Evolutionary conservation across 2,888 invertebrate genomes (phyloP).

Genomic region (Caenorhabditis becei): DNA sequence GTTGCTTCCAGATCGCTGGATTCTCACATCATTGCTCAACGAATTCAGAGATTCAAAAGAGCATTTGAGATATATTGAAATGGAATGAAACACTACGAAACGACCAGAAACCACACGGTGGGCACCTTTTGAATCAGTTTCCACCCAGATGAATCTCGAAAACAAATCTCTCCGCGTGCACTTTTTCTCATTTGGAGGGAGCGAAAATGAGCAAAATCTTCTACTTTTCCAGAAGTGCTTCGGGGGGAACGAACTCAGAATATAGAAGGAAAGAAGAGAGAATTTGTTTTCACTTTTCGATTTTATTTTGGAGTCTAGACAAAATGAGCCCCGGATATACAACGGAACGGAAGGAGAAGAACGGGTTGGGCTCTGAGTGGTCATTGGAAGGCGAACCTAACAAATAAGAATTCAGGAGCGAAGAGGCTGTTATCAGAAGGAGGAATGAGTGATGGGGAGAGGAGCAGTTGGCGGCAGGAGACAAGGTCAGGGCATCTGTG

Average conservation of each 20-base stretch:
- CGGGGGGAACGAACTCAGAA: not conserved
- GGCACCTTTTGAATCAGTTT: slow-evolving; percentile 48
- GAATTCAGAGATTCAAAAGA: slow-evolving; percentile 20
- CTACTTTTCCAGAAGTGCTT: too few species aligned
- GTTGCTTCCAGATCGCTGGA: slow-evolving; percentile 38
- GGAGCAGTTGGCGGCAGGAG: not conserved
- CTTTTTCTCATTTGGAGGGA: slow-evolving; percentile 5
- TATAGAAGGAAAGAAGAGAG: not conserved
- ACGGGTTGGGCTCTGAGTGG: not conserved
- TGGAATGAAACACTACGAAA: slow-evolving; percentile 8
- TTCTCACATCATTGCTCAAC: slow-evolving; percentile 32
- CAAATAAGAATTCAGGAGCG: not conserved
- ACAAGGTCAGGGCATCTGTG: not conserved
- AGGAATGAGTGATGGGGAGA: not conserved
- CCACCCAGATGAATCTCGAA: slow-evolving; percentile 47
- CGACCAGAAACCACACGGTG: not conserved
- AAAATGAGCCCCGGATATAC: not conserved
- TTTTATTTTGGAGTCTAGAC: slow-evolving; percentile 3
- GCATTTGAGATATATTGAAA: not conserved
- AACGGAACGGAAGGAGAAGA: not conserved
- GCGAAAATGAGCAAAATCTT: slow-evolving; percentile 1
- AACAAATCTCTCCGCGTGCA: slow-evolving; percentile 6
- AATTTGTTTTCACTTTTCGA: slow-evolving; percentile 9
- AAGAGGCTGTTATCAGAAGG: not conserved
- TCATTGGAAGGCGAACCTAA: not conserved